Conservation (phyloP, 1,140 invertebrate genomes). For the Drosophila auraria region DNA sequence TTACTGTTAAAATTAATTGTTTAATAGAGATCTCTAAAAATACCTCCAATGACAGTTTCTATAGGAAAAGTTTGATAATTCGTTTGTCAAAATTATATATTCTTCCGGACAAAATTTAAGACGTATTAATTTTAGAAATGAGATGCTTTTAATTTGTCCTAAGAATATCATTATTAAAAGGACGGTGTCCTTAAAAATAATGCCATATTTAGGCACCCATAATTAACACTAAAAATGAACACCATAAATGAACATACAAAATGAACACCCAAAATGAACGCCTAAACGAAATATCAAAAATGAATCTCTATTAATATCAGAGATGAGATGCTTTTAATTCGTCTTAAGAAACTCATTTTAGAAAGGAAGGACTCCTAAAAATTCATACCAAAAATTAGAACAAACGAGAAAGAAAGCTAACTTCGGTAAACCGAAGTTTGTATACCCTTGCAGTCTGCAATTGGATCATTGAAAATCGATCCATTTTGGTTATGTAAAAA, state of each 20-base stretch:
- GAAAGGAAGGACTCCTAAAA: background rate
- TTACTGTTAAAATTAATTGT: too few species aligned
- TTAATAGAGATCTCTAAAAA: too few species aligned
- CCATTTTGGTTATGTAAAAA: too few species aligned
- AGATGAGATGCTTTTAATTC: background rate
- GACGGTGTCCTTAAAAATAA: too few species aligned
- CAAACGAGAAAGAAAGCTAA: too few species aligned
- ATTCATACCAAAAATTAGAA: background rate
- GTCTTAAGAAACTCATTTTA: background rate
- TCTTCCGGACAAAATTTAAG: rapidly evolving
- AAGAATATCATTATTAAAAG: background rate
- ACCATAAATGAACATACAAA: background rate
- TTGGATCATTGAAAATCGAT: too few species aligned
- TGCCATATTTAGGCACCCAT: too few species aligned
- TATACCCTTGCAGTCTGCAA: too few species aligned
- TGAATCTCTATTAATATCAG: background rate
- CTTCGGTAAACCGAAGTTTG: too few species aligned
- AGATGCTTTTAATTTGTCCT: background rate
- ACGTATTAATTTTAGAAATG: background rate
- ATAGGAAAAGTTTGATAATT: too few species aligned
- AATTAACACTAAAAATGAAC: background rate
- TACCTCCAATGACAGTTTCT: too few species aligned
- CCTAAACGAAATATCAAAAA: too few species aligned
- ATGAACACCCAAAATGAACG: background rate
- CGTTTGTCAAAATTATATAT: background rate